Evolutionary conservation across 2,888 invertebrate genomes (phyloP), one percentile per base, ranked within the genome.

Genomic region (Drosophila imparisetae): DNA sequence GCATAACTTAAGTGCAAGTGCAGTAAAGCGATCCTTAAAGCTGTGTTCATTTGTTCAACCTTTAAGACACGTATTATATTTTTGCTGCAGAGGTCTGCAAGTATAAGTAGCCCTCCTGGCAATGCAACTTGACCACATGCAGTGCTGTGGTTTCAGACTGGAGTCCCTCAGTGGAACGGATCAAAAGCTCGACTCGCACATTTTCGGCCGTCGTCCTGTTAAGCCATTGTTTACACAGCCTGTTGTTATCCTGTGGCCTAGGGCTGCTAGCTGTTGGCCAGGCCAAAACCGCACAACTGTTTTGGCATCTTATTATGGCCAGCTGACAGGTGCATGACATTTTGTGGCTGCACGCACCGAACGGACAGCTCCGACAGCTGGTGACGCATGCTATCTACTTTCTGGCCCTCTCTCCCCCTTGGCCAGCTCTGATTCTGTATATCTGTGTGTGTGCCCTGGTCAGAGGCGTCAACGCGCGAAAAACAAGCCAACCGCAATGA

Each of bases 301-400:
- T 89, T 87, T 85, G 90, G 86, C 91, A 88, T 87, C 86, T 90
- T 87, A 90, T 89, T 87, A 87, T 88, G 78, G 66, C 81, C 84
- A 75, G 78, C 65, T 85, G 91, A 88, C 86, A 87, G 86, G 82
- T 87, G 86, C 78, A 80, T 88, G 91, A 87, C 91, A 88, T 82
- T 90, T 76, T 87, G 91, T 85, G 90, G 91, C 76, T 75, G 75
- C 82, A 80, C 86, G 66, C 75, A 90, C 80, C 71, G 67, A 67
- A 68, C 52, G 69, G 64, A 72, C 74, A 66, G 78, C 61, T 38
- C 54, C 30, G 55, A 63, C 83, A 79, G 75, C 79, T 70, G 67
- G n/a, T 66, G 61, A 66, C 66, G 71, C 60, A 79, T 60, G 79
- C 70, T 59, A 55, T 27, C 54, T 48, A 61, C 61, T 50, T 32